Evolutionary conservation across 2,888 invertebrate species (phyloP).

Genomic region (Scaptomyza cyrtandrae): DNA sequence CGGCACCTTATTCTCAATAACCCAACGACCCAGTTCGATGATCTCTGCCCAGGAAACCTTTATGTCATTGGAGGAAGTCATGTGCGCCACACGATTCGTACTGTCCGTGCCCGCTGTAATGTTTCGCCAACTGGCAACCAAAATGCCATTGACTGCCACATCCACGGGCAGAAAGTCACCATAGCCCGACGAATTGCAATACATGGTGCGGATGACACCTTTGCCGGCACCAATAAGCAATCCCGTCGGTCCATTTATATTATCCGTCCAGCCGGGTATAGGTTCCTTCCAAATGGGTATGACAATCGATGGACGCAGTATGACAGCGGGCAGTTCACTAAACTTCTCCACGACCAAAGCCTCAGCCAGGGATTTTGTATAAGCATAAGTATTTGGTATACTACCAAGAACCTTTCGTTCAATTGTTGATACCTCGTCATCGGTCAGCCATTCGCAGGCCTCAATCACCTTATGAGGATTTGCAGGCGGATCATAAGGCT

Average conservation of each 20-base stretch:
- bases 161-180: conserved; percentile 93
- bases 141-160: conserved; percentile 89
- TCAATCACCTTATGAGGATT: conserved; percentile 91
- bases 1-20: conserved; percentile 91
- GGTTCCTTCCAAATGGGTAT: conserved; percentile 95
- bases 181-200: conserved; percentile 90
- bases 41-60: conserved; percentile 95
- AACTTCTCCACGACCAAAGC: conserved; percentile 92
- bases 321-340: conserved; percentile 90
- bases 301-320: conserved; percentile 95
- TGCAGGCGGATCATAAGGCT: conserved; percentile 93
- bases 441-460: conserved; percentile 91
- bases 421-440: conserved; percentile 88
- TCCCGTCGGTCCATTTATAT: conserved; percentile 96
- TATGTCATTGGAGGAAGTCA: conserved; percentile 92
- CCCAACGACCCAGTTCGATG: conserved; percentile 91
- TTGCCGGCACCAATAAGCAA: conserved; percentile 92
- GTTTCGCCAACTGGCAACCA: conserved; percentile 81
- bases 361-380: conserved; percentile 96
- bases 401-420: conserved; percentile 87
- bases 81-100: conserved; percentile 87
- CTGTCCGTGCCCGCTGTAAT: conserved; percentile 67
- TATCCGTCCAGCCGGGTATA: conserved; percentile 95
- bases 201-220: conserved; percentile 95
- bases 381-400: conserved; percentile 86